Conservation (phyloP, 2,113 vertebrate genomes). For the Caranx ignobilis region DNA sequence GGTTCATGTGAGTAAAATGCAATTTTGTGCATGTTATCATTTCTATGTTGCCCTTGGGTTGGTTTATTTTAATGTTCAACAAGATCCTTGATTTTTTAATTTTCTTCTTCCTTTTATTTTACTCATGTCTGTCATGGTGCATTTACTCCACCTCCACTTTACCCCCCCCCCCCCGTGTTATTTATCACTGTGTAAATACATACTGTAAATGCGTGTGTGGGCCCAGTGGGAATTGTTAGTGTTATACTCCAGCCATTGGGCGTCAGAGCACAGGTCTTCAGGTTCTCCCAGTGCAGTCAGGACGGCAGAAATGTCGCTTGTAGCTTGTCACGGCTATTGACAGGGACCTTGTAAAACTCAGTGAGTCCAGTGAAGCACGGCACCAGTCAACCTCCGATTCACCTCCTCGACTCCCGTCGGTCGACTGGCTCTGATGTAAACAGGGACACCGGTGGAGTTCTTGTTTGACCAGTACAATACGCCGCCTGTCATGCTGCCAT, state of each 20-base stretch:
- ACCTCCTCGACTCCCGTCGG: slow-evolving; percentile 60
- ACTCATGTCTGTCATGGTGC: neutral
- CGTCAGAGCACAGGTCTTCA: slow-evolving; percentile 18
- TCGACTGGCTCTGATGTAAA: slow-evolving; percentile 50
- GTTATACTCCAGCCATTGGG: slow-evolving; percentile 12
- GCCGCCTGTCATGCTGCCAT: slow-evolving; percentile 25
- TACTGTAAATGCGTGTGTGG: neutral
- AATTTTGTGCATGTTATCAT: neutral
- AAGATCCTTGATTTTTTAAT: neutral
- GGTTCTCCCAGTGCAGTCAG: slow-evolving; percentile 20
- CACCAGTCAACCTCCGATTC: slow-evolving; percentile 58
- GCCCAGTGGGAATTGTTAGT: slow-evolving; percentile 31
- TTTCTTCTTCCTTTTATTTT: neutral
- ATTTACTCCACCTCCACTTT: neutral
- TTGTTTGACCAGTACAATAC: slow-evolving; percentile 49
- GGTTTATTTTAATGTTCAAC: neutral
- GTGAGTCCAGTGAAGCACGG: slow-evolving; percentile 54
- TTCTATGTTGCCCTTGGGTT: neutral
- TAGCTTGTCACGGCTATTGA: slow-evolving; percentile 69
- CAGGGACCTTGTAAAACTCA: slow-evolving; percentile 69
- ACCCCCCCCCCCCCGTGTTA: neutral
- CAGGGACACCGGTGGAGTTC: slow-evolving; percentile 31
- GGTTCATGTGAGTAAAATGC: neutral
- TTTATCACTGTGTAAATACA: slow-evolving; percentile 15
- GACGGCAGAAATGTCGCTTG: slow-evolving; percentile 50